Evolutionary conservation across 2,888 invertebrate species (phyloP), one percentile per base, ranked within the genome.

Genomic region (Tricholauxania praeusta): DNA sequence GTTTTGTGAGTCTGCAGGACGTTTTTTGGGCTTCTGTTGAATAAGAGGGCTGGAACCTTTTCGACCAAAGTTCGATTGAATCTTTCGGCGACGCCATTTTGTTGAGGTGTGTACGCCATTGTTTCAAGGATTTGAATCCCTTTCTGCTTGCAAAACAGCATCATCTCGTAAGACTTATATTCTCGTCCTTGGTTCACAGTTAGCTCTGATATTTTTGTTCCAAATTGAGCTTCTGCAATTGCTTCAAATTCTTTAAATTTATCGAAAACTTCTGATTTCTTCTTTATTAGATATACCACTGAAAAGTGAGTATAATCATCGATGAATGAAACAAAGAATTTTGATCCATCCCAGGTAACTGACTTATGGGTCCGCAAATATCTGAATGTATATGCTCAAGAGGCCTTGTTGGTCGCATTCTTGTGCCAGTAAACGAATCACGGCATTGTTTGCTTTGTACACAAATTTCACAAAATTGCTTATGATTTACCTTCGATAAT

Each of bases 121-220:
- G 28, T 28, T 52, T 78, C 72, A 12, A 62, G 39, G 22, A 74
- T 39, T 47, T 76, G 52, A 47, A 82, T 83, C 0, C 83, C 83
- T 69, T 81, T 72, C 12, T 72, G 55, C 15, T 74, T 77, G 5
- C 80, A 75, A 66, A 74, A 79, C 1, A 73, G 10, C 7, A 71
- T 66, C 7, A 80, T 59, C 19, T 68, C 69, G 12, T 76, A 73
- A 60, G 77, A 77, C 0, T 75, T 47, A 62, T 81, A 85, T 71
- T 84, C 81, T 8, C 78, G 75, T 5, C 81, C 74, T 67, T 74
- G 73, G 65, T 76, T 74, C 6, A 73, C 15, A 15, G 75, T 71
- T 10, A 77, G 17, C n/a, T 39, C 7, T 22, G 72, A 71, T 51
- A 75, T 73, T 70, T 47, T 66, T 63, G 22, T 52, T 28, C 19